phyloP scores from a whole-genome alignment of 2,113 vertebrate genomes.

The Hemicordylus capensis region DNA sequence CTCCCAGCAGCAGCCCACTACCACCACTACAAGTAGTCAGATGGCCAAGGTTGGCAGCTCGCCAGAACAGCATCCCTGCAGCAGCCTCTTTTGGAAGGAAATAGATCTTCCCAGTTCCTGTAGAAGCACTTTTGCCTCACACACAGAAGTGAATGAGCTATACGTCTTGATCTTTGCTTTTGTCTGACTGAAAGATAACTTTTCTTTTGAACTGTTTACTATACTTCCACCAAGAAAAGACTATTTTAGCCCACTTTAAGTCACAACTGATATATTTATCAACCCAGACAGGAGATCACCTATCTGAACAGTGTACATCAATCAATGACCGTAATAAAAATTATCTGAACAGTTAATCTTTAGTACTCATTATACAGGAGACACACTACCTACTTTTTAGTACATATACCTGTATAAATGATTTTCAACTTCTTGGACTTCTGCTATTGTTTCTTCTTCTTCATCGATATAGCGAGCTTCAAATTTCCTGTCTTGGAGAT shows the following conservation, averaged over 20 bases:
- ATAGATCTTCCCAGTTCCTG: too few species aligned
- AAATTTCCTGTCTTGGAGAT: constrained; percentile 91
- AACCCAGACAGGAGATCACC: not conserved
- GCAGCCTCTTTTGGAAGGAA: too few species aligned
- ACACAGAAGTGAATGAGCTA: too few species aligned
- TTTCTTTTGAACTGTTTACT: too few species aligned
- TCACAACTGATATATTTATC: not conserved
- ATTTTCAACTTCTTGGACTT: constrained; percentile 83
- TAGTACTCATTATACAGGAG: not conserved
- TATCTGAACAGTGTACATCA: not conserved
- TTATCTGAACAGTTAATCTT: not conserved
- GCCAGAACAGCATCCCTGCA: too few species aligned
- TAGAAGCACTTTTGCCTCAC: too few species aligned
- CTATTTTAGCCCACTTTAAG: not conserved
- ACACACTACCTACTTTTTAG: not conserved
- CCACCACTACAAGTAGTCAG: too few species aligned
- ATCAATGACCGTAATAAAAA: too few species aligned
- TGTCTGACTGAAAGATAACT: too few species aligned
- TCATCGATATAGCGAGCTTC: constrained; percentile 63
- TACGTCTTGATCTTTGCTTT: too few species aligned
- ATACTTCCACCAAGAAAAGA: not conserved
- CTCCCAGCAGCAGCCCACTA: too few species aligned
- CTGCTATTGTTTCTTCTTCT: constrained; percentile 65
- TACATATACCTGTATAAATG: constrained; percentile 78
- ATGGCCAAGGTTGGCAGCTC: too few species aligned